phyloP scores from a whole-genome alignment of 2,113 vertebrate species.

The Stigmatopora nigra region DNA sequence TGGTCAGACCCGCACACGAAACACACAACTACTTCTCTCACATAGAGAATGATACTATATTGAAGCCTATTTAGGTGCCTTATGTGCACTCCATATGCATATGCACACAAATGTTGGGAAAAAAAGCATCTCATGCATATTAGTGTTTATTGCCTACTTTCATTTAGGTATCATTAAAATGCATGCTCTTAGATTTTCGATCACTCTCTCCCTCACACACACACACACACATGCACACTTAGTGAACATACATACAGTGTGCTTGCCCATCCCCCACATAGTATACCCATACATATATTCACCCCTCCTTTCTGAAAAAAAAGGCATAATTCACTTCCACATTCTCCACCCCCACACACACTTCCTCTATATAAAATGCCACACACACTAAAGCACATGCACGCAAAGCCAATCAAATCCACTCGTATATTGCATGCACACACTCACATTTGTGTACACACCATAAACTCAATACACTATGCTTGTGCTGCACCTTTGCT shows the following conservation, averaged over 20 bases:
- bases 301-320: constrained; percentile 60
- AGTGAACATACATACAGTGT: constrained; percentile 54
- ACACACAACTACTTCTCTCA: constrained; percentile 11
- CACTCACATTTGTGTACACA: constrained; percentile 18
- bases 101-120: background rate
- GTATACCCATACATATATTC: constrained; percentile 55
- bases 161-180: constrained; percentile 28
- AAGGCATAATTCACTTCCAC: constrained; percentile 68
- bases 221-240: constrained; percentile 39
- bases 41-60: constrained; percentile 14
- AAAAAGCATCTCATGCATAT: constrained; percentile 13
- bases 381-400: constrained; percentile 28
- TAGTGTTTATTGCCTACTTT: constrained; percentile 19
- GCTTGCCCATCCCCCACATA: constrained; percentile 53
- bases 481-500: constrained; percentile 17
- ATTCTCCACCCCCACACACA: constrained; percentile 62
- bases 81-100: constrained; percentile 6
- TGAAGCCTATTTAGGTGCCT: constrained; percentile 1
- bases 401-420: constrained; percentile 23
- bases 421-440: constrained; percentile 17
- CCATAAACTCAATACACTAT: constrained; percentile 8
- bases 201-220: constrained; percentile 11
- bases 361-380: constrained; percentile 54
- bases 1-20: constrained; percentile 34
- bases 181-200: constrained; percentile 20